Conservation (phyloP, 2,888 invertebrate genomes). For the Thereva nobilitata region DNA sequence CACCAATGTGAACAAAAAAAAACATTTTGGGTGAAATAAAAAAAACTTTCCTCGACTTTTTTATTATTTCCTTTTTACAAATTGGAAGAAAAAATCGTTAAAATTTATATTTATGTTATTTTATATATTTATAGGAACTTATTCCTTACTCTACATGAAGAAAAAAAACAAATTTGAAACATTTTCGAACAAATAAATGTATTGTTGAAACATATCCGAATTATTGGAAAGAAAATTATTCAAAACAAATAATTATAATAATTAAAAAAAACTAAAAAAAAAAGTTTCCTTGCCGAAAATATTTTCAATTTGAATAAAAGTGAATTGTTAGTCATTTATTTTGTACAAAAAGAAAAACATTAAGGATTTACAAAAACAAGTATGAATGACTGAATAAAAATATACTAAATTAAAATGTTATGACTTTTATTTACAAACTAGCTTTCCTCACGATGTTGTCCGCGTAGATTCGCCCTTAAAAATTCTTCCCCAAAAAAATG, state of each 20-base stretch:
- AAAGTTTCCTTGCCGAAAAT: slow-evolving; percentile 7
- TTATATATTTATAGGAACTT: slow-evolving; percentile 9
- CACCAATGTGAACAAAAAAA: background rate
- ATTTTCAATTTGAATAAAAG: slow-evolving; percentile 11
- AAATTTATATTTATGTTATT: slow-evolving; percentile 16
- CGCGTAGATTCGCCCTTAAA: too few species aligned
- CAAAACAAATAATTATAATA: too few species aligned
- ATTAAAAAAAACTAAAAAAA: background rate
- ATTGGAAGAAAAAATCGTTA: slow-evolving; percentile 22
- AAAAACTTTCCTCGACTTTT: slow-evolving; percentile 22
- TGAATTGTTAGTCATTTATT: slow-evolving; percentile 25
- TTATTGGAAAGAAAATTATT: slow-evolving; percentile 2
- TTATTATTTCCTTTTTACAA: slow-evolving; percentile 4
- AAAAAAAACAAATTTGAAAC: too few species aligned
- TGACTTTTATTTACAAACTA: too few species aligned
- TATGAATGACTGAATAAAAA: slow-evolving; percentile 31
- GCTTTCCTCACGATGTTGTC: too few species aligned
- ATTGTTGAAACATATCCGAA: slow-evolving; percentile 31
- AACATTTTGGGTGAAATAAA: too few species aligned
- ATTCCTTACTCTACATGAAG: slow-evolving; percentile 1
- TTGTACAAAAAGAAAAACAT: slow-evolving; percentile 11
- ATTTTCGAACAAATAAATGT: background rate
- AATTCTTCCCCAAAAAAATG: too few species aligned
- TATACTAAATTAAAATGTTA: slow-evolving; percentile 4
- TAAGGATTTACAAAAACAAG: slow-evolving; percentile 20